A percentile compares a stretch with the other conserved stretches of the same genome.
Evolutionary conservation across 1,140 invertebrate species (phyloP).

Genomic region (Thaumatotibia leucotreta): DNA sequence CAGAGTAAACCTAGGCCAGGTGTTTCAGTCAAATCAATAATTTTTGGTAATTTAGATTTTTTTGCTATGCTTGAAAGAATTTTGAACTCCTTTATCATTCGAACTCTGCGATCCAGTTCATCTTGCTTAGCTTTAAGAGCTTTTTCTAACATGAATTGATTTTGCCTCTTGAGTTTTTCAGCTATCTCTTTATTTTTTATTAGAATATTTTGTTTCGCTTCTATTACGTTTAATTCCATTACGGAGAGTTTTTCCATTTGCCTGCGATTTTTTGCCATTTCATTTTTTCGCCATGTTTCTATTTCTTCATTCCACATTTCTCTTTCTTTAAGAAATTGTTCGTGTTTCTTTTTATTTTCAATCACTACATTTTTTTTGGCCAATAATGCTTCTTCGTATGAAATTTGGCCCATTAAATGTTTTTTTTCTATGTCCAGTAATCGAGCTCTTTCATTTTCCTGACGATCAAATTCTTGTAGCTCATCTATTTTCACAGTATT

Average conservation of each 20-base stretch:
- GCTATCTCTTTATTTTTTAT: conserved; percentile 67
- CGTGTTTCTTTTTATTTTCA: conserved; percentile 72
- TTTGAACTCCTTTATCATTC: conserved; percentile 77
- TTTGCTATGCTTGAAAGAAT: conserved; percentile 67
- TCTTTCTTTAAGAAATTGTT: conserved; percentile 71
- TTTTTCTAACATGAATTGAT: conserved; percentile 50
- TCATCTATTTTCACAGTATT: conserved; percentile 56
- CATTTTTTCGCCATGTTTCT: conserved; percentile 64
- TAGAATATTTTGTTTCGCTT: conserved; percentile 62
- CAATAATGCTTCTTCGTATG: conserved; percentile 76
- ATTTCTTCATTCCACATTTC: conserved; percentile 65
- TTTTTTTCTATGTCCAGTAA: conserved; percentile 75
- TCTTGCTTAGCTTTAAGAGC: conserved; percentile 64
- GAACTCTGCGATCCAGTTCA: conserved; percentile 69
- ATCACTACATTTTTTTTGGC: conserved; percentile 70
- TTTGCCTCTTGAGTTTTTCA: conserved; percentile 65
- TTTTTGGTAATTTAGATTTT: conserved; percentile 59
- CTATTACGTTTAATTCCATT: conserved; percentile 61
- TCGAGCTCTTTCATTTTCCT: conserved; percentile 67
- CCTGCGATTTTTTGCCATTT: conserved; percentile 67
- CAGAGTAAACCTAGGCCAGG: conserved; percentile 75
- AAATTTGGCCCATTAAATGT: conserved; percentile 76
- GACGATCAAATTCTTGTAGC: conserved; percentile 62
- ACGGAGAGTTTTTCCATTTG: conserved; percentile 68
- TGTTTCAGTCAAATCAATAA: conserved; percentile 77